Percentiles rank a stretch among this genome's conserved stretches.
Conservation (phyloP, 1,140 invertebrate species). For the Colletes gigas region DNA sequence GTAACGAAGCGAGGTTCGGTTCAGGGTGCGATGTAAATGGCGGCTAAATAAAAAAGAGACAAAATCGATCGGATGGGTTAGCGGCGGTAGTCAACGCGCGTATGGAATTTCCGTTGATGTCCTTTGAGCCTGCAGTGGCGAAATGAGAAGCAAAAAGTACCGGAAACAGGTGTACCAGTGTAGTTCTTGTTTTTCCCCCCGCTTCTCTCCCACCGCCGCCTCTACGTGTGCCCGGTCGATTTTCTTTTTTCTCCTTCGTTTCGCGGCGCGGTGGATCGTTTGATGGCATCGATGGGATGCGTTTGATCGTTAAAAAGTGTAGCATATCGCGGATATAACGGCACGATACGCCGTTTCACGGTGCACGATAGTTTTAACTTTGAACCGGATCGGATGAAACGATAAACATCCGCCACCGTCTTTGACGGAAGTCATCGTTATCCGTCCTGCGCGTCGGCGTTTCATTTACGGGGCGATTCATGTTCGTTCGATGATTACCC, state of each 20-base stretch:
- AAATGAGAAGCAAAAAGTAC: constrained; percentile 36
- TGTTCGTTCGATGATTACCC: neutral
- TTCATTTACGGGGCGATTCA: neutral
- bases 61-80: neutral
- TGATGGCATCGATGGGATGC: neutral
- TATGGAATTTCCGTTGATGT: constrained; percentile 45
- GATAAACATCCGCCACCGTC: neutral
- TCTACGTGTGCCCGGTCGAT: neutral
- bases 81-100: constrained; percentile 7
- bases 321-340: neutral
- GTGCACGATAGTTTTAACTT: neutral
- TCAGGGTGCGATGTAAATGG: constrained; percentile 44
- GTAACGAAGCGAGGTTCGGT: constrained; percentile 42
- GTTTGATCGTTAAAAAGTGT: constrained; percentile 10
- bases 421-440: neutral
- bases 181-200: constrained; percentile 8
- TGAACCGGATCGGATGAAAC: neutral
- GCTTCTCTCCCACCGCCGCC: neutral
- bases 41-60: constrained; percentile 37
- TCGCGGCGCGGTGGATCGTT: neutral
- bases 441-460: neutral
- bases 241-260: neutral
- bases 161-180: constrained; percentile 24
- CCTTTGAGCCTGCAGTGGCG: constrained; percentile 33
- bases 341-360: neutral